Percentiles rank a stretch among this genome's conserved stretches.
These are phyloP conservation scores for Ormia ochracea DNA, from an alignment of 2,888 invertebrate genomes.

Conservation along the genomic window DNA sequence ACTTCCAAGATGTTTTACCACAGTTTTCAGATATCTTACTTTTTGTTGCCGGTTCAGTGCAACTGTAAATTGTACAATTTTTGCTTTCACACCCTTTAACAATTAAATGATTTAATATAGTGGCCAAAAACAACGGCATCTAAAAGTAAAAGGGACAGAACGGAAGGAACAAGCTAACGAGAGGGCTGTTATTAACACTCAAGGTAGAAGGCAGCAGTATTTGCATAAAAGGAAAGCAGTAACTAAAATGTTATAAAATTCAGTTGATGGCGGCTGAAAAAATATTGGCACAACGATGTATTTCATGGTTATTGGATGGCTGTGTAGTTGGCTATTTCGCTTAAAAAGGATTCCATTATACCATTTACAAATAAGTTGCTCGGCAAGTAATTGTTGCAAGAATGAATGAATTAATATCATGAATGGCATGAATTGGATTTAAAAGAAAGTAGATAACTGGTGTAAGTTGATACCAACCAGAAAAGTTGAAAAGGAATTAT, in stretches of 20 bases:
- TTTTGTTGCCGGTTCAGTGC: background rate
- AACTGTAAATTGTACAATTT: background rate
- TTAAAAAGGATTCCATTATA: background rate
- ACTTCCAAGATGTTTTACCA: too few species aligned
- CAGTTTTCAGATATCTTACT: too few species aligned
- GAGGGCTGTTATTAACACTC: background rate
- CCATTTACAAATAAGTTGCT: background rate
- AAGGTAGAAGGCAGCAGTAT: background rate
- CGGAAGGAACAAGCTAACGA: too few species aligned
- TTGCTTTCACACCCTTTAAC: background rate
- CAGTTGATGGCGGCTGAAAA: constrained; percentile 32
- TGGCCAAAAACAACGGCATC: too few species aligned
- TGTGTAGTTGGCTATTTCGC: constrained; percentile 1
- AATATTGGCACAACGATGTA: constrained; percentile 39
- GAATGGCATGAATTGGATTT: too few species aligned
- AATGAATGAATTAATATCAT: background rate
- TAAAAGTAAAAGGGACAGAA: constrained; percentile 20
- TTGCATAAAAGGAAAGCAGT: background rate
- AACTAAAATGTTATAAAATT: background rate
- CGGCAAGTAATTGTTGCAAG: background rate
- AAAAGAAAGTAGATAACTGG: background rate
- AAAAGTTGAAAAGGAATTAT: constrained; percentile 22
- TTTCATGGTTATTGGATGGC: constrained; percentile 4
- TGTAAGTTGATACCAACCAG: constrained; percentile 55
- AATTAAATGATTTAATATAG: background rate